phyloP scores from a whole-genome alignment of 2,888 invertebrate genomes.

The Drosophila buzzatii region DNA sequence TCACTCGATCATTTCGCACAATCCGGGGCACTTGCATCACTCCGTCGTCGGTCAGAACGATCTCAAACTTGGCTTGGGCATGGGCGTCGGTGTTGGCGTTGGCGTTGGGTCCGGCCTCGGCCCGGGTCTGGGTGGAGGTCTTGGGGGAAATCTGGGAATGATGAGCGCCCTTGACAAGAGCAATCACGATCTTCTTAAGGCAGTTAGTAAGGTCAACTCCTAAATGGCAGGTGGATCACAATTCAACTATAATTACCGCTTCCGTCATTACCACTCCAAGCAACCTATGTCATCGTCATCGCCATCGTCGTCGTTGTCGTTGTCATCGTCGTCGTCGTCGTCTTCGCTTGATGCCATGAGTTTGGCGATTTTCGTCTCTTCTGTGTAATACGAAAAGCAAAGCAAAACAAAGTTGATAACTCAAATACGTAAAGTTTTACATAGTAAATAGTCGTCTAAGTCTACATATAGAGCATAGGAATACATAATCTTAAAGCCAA shows the following conservation, averaged over 20 bases:
- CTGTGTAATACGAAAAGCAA: slow-evolving; percentile 43
- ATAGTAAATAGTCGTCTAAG: slow-evolving; percentile 83
- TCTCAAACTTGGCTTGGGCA: slow-evolving; percentile 85
- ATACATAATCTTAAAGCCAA: slow-evolving; percentile 25
- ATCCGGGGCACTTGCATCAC: slow-evolving; percentile 85
- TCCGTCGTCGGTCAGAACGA: slow-evolving; percentile 85
- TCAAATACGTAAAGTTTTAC: slow-evolving; percentile 83
- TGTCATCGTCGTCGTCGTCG: slow-evolving; percentile 33
- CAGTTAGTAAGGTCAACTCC: slow-evolving; percentile 86
- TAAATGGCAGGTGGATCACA: slow-evolving; percentile 73
- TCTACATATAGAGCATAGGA: slow-evolving; percentile 53
- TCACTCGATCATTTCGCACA: slow-evolving; percentile 85
- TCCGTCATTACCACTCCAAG: slow-evolving; percentile 43
- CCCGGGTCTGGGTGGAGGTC: slow-evolving; percentile 79
- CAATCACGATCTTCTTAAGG: slow-evolving; percentile 85
- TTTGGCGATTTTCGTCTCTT: slow-evolving; percentile 67
- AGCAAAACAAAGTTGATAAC: slow-evolving; percentile 76
- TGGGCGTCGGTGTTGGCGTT: slow-evolving; percentile 82
- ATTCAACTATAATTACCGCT: slow-evolving; percentile 13
- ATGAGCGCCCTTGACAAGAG: slow-evolving; percentile 85
- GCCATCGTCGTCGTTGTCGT: slow-evolving; percentile 12
- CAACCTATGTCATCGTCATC: slow-evolving; percentile 8
- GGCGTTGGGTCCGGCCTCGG: slow-evolving; percentile 80
- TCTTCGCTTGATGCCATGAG: slow-evolving; percentile 54
- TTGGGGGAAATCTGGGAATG: slow-evolving; percentile 85